phyloP scores from a whole-genome alignment of 2,113 vertebrate genomes.

The Lampris megalopsis region DNA sequence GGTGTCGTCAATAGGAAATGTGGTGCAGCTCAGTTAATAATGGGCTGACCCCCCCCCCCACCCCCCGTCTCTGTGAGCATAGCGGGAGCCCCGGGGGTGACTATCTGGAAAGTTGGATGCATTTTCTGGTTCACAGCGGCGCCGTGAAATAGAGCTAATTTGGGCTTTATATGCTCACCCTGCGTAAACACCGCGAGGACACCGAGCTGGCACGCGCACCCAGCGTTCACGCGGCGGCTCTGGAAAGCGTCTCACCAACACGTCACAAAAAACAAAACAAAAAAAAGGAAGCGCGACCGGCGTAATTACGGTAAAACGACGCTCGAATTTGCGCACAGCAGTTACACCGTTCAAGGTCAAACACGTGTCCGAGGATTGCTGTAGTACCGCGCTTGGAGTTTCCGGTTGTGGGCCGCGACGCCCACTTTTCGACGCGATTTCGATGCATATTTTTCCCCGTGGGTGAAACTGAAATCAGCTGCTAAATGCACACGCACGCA shows the following conservation, averaged over 20 bases:
- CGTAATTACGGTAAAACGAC: slow-evolving; percentile 6
- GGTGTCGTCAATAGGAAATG: no score
- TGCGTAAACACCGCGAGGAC: slow-evolving; percentile 36
- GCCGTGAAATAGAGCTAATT: slow-evolving; percentile 34
- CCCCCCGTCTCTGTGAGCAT: no score
- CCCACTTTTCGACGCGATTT: slow-evolving; percentile 1
- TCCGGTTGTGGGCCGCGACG: no score
- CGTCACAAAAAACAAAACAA: slow-evolving; percentile 34
- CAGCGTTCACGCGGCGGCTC: slow-evolving; percentile 55
- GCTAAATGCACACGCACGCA: background rate
- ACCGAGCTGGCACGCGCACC: slow-evolving; percentile 50
- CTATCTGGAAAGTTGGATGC: slow-evolving; percentile 33
- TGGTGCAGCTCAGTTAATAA: no score
- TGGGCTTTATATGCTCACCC: slow-evolving; percentile 11
- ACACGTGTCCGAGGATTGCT: background rate
- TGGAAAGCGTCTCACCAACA: slow-evolving; percentile 47
- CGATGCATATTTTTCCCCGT: slow-evolving; percentile 8
- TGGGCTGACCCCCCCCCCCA: no score
- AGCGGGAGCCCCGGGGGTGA: background rate
- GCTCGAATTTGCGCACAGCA: slow-evolving; percentile 52
- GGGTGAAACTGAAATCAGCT: background rate
- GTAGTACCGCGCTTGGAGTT: no score
- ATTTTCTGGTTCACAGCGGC: slow-evolving; percentile 24
- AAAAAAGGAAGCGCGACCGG: no score
- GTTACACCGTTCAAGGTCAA: slow-evolving; percentile 51